A percentile compares a stretch with the other conserved stretches of the same genome.
Conservation (phyloP, 2,113 vertebrate genomes). For the Pachypanchax playfairii region DNA sequence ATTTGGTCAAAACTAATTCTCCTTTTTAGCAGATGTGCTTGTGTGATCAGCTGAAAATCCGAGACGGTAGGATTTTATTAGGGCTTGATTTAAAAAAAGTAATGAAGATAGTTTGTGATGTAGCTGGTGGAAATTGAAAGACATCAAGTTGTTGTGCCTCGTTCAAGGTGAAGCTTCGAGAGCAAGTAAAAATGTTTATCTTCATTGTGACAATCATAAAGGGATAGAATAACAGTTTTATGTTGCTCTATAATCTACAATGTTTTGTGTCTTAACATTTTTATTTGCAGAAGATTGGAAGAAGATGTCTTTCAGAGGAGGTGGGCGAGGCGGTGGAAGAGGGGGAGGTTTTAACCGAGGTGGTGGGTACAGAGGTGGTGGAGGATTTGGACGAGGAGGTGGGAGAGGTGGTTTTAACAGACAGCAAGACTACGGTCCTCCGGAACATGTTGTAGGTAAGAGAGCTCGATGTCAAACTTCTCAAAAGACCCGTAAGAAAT, state of each 20-base stretch:
- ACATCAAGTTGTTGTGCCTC: too few relatives aligned
- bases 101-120: too few relatives aligned
- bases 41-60: not conserved
- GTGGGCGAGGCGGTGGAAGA: constrained; percentile 67
- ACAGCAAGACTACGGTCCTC: constrained; percentile 93
- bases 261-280: too few relatives aligned
- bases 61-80: not conserved
- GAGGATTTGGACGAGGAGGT: constrained; percentile 62
- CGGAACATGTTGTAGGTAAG: constrained; percentile 93
- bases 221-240: not conserved
- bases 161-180: not conserved
- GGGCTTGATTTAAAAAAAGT: too few relatives aligned
- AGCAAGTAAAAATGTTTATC: not conserved
- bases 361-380: constrained; percentile 62
- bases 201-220: not conserved
- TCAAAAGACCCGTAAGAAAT: not conserved
- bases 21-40: not conserved
- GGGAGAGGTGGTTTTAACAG: constrained; percentile 88
- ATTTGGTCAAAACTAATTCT: too few relatives aligned
- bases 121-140: not conserved
- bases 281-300: constrained; percentile 2
- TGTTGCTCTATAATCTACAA: not conserved
- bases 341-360: constrained; percentile 61
- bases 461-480: too few relatives aligned
- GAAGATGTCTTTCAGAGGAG: constrained; percentile 90